Evolutionary conservation across 2,888 invertebrate species (phyloP).

Genomic region (Oasisia sp.): DNA sequence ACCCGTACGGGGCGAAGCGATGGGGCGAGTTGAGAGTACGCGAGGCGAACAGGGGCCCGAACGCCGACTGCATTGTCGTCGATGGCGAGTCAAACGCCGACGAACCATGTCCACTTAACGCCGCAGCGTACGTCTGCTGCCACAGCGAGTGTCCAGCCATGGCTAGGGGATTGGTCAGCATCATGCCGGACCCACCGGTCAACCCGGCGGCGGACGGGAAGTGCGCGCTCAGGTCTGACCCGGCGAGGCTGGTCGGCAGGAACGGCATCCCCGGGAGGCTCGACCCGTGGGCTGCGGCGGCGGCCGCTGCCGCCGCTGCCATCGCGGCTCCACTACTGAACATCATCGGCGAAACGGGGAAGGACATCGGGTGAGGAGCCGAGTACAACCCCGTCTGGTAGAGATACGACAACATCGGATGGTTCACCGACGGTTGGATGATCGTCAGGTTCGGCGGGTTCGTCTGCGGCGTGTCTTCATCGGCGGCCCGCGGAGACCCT

Average conservation of each 20-base stretch:
- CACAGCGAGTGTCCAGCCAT: conserved; percentile 81
- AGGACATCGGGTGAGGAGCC: conserved; percentile 49
- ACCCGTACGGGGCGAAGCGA: conserved; percentile 89
- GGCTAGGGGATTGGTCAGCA: conserved; percentile 89
- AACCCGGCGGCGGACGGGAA: conserved; percentile 22
- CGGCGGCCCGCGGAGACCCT: not conserved
- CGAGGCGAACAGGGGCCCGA: conserved; percentile 65
- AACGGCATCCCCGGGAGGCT: conserved; percentile 35
- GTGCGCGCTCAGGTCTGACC: conserved; percentile 72
- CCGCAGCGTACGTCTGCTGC: conserved; percentile 58
- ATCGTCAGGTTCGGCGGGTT: conserved; percentile 86
- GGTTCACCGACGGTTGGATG: conserved; percentile 83
- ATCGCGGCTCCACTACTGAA: conserved; percentile 34
- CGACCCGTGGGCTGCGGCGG: conserved; percentile 69
- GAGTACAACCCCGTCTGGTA: conserved; percentile 72
- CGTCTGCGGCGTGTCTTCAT: conserved; percentile 33
- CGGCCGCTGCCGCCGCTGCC: conserved; percentile 42
- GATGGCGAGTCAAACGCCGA: conserved; percentile 41
- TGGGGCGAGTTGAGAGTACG: conserved; percentile 67
- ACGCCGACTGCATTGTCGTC: conserved; percentile 41
- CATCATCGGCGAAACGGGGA: not conserved
- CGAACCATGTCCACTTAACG: conserved; percentile 44
- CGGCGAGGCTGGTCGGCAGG: conserved; percentile 56
- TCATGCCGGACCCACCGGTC: conserved; percentile 77
- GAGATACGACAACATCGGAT: conserved; percentile 90